Evolutionary conservation across 2,888 invertebrate genomes (phyloP).

Genomic region (Oeneis ivallda): DNA sequence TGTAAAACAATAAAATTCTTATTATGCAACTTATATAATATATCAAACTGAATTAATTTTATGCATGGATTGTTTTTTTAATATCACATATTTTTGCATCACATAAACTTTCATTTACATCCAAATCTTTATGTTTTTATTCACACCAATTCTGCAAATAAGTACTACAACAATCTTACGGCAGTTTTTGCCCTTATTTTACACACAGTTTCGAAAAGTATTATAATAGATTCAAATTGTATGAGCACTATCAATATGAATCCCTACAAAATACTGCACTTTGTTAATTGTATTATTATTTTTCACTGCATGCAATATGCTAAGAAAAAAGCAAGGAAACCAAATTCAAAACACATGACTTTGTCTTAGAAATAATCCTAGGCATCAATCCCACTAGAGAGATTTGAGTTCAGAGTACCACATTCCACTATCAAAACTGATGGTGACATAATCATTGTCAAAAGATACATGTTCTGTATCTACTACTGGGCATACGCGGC

Average conservation of each 20-base stretch:
- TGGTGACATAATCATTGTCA: no score
- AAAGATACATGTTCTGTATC: no score
- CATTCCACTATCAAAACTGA: neutral
- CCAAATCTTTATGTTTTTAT: neutral
- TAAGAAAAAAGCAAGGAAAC: constrained; percentile 38
- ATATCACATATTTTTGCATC: constrained; percentile 24
- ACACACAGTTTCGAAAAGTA: neutral
- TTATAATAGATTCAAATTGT: neutral
- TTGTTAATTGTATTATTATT: constrained; percentile 25
- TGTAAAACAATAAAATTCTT: constrained; percentile 14
- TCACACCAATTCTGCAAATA: neutral
- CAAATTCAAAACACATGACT: no score
- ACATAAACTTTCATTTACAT: neutral
- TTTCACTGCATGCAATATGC: constrained; percentile 38
- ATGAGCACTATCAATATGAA: constrained; percentile 19
- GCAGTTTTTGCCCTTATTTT: neutral
- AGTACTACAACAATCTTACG: neutral
- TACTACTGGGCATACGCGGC: no score
- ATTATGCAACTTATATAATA: constrained; percentile 4
- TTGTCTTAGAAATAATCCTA: constrained; percentile 17
- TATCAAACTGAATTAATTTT: neutral
- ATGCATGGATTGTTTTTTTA: neutral
- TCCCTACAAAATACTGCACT: constrained; percentile 23
- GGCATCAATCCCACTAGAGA: neutral
- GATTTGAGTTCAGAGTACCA: neutral